Base-by-base conservation (phyloP, 2,113 vertebrate species). In the Chaetura pelagica region DNA sequence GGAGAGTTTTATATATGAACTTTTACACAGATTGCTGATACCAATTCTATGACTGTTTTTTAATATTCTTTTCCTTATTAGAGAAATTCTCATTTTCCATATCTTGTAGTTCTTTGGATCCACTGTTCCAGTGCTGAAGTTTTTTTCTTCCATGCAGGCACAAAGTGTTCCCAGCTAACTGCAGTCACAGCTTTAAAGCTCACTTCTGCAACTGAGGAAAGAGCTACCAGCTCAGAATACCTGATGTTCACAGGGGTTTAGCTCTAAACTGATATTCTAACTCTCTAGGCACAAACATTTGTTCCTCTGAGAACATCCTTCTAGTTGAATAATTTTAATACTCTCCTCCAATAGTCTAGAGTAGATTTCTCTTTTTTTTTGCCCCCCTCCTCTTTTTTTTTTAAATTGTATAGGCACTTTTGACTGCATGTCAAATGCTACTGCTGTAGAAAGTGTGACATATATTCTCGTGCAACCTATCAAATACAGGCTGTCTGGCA, bases 211-310 rank as follows among this genome's bases (percentile, higher is more conserved):
- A 54, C 38, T 64, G 35, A 0, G 0, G 73, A 69, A 87, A 51
- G 74, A 96, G 55, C 58, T 85, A 95, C 78, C 76, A 42, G 29
- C 44, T 93, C 86, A 52, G 63, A 78, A 79, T 86, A 58, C 44
- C 64, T 95, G 52, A 86, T 85, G 88, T 88, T 96, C 85, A 80
- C 5, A 3, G 62, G 71, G n/a, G 51, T 7, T 63, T 96, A 66
- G 81, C 44, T 62, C 44, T 90, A 91, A 97, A 93, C 92, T 90
- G 32, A 10, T 89, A 94, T 97, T 95, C 76, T 62, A 94, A 57
- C 40, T 61, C 58, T 87, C 64, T 74, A 93, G 79, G 84, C 87
- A 57, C 66, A 96, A 93, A 85, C 55, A 89, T 79, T 75, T 90
- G 27, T 67, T 89, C 63, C 18, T 58, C 58, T 64, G 54, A 90